These are phyloP conservation scores for Amazona vittata DNA, from an alignment of 2,113 vertebrate genomes.

Conservation along the genomic window DNA sequence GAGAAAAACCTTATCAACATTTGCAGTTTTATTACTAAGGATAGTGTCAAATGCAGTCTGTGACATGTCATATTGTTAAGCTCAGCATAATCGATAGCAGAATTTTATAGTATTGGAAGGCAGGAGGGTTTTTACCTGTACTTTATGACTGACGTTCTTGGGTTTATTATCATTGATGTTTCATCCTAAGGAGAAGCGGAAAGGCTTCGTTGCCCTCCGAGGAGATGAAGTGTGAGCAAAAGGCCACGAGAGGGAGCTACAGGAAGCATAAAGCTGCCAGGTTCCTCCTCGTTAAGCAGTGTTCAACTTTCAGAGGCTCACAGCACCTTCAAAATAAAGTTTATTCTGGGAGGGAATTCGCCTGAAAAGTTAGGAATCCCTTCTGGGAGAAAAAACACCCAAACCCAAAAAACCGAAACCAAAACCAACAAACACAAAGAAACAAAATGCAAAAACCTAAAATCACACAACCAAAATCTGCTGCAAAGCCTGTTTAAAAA, in stretches of 20 bases:
- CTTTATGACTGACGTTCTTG: not conserved
- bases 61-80: not conserved
- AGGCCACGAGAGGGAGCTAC: constrained; percentile 37
- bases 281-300: not conserved
- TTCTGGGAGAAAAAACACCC: not conserved
- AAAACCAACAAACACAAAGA: not conserved
- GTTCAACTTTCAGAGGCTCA: not conserved
- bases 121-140: not conserved
- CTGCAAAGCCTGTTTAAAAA: not conserved
- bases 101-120: not conserved
- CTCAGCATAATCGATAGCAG: not conserved
- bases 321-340: not conserved
- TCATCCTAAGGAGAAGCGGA: not conserved
- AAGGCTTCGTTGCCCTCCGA: not conserved
- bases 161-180: not conserved
- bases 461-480: not conserved
- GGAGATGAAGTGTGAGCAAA: not conserved
- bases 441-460: not conserved
- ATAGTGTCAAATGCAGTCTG: not conserved
- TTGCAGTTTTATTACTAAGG: not conserved
- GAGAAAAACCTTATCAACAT: not conserved
- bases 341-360: not conserved
- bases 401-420: not conserved
- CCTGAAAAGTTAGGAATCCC: not conserved
- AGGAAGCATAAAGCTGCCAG: not conserved